phyloP scores from a whole-genome alignment of 1,140 invertebrate species.

The Zeugodacus cucurbitae region DNA sequence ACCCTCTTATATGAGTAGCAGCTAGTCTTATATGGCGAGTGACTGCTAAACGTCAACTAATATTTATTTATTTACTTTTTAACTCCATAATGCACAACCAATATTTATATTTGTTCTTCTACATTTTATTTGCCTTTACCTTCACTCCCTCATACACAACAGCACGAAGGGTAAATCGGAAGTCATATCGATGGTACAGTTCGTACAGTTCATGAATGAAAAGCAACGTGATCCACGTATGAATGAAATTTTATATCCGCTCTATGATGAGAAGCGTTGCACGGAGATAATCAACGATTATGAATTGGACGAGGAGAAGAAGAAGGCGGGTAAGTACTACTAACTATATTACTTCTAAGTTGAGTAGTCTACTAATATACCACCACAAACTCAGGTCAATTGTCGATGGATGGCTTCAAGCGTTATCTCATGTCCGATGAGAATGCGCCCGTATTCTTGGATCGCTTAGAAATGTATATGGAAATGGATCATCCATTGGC shows the following conservation, averaged over 20 bases:
- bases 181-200: constrained; percentile 85
- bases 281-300: constrained; percentile 94
- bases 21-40: too few species aligned
- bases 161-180: constrained; percentile 92
- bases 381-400: constrained; percentile 66
- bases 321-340: constrained; percentile 77
- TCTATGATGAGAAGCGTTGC: constrained; percentile 95
- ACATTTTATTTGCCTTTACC: not conserved
- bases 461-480: constrained; percentile 96
- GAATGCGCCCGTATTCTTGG: constrained; percentile 98
- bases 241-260: constrained; percentile 98
- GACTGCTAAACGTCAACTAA: not conserved
- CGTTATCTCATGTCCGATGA: constrained; percentile 99
- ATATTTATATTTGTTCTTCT: not conserved
- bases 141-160: constrained; percentile 29
- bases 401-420: constrained; percentile 95
- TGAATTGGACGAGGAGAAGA: constrained; percentile 86
- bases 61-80: constrained; percentile 23
- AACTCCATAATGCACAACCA: not conserved
- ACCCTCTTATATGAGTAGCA: too few species aligned
- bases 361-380: not conserved
- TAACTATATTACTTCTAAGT: too few species aligned
- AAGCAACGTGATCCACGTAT: constrained; percentile 98
- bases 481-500: constrained; percentile 98
- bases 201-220: constrained; percentile 97